These are phyloP conservation scores for Formica selysi DNA, from an alignment of 1,140 invertebrate genomes.

Conservation along the genomic window DNA sequence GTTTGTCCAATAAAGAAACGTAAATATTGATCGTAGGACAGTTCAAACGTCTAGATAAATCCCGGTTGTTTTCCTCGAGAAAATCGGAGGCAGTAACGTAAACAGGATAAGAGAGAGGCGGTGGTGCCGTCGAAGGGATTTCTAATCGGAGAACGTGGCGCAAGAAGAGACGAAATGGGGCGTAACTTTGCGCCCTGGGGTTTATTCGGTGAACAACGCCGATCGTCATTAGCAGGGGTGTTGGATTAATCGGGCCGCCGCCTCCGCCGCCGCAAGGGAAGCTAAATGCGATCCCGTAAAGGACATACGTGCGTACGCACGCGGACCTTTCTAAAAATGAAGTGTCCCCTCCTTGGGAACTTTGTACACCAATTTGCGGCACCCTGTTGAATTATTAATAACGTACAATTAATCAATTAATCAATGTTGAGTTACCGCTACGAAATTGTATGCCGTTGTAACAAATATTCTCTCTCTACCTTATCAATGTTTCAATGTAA, in stretches of 20 bases:
- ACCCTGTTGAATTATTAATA: slow-evolving; percentile 25
- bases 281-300: neutral
- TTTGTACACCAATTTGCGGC: neutral
- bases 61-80: slow-evolving; percentile 37
- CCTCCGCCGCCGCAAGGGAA: neutral
- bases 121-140: neutral
- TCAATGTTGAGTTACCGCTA: neutral
- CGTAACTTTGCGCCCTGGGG: slow-evolving; percentile 49
- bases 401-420: slow-evolving; percentile 25
- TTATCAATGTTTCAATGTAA: neutral
- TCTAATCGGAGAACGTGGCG: slow-evolving; percentile 5
- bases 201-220: slow-evolving; percentile 59
- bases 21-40: slow-evolving; percentile 38
- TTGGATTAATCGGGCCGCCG: slow-evolving; percentile 36
- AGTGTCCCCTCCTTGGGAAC: neutral
- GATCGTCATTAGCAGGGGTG: slow-evolving; percentile 43
- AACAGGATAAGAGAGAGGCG: slow-evolving; percentile 18
- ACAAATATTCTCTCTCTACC: neutral
- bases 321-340: slow-evolving; percentile 32
- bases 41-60: slow-evolving; percentile 27
- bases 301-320: neutral
- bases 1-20: neutral
- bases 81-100: slow-evolving; percentile 29
- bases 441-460: neutral
- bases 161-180: slow-evolving; percentile 32